Evolutionary conservation across 1,140 invertebrate species (phyloP), one percentile per base, ranked within the genome.

Genomic region (Drosophila tani): DNA sequence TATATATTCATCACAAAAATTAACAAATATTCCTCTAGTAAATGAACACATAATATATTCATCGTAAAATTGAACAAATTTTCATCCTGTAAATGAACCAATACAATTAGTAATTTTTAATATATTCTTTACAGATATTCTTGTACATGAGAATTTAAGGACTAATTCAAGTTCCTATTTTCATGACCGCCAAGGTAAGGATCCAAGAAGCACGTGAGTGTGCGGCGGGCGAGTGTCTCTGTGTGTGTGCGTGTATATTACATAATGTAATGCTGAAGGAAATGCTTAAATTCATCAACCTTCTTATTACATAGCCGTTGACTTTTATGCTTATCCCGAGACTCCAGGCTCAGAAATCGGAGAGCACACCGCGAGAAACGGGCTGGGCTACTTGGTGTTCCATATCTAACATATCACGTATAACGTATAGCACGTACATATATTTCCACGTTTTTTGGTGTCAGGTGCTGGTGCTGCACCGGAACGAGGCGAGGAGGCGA

Each of bases 281-380:
- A 86, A 74, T 75, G 83, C 79, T 83, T 83, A 81, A 80, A 87
- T 87, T 77, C 75, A 80, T 87, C 79, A 86, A 82, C 79, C 70
- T 82, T 86, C 83, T 87, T 86, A 73, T 76, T 79, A 69, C 55
- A 71, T 49, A 71, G 66, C 58, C 62, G 56, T 80, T 73, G 66
- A 47, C 59, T 73, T 82, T 69, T 77, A 59, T 74, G 77, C 78
- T 85, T 75, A 78, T 80, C 78, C 68, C 75, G 63, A 79, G 82
- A 86, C 49, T 55, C 49, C 29, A 17, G 40, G 65, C 35, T 56
- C 49, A 17, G 40, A 55, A 58, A 75, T 57, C 51, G 38, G 38
- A 35, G 45, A 51, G 7, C 7, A 29, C 64, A 59, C 57, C 9
- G 53, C 15, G 29, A 70, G 40, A 70, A 70, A 70, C 29, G 21